Evolutionary conservation across 1,140 invertebrate genomes (phyloP), one percentile per base, ranked within the genome.

Genomic region (Pseudomyrmex pallidus): DNA sequence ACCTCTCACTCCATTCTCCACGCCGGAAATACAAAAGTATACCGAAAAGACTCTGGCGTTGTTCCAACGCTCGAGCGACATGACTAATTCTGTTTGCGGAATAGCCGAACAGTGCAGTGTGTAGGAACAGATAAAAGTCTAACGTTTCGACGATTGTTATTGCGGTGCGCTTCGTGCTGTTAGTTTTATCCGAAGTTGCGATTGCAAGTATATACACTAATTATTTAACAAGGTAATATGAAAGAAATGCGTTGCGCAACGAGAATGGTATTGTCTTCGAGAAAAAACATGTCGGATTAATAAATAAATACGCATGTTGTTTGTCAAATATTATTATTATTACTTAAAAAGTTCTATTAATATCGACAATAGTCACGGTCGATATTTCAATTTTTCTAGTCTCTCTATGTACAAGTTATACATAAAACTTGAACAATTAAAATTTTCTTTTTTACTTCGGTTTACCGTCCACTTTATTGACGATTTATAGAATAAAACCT

Each of bases 11-110:
- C 52, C 57, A 73, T 74, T 74, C 56, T 61, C 54, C 62, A 57
- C 35, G 85, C 84, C 88, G 89, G 86, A 89, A 89, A 84, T 82
- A 68, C 86, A 77, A 90, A 86, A 87, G 86, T 66, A 25, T 84
- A 67, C 66, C 56, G 64, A 87, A 85, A 88, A 85, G 83, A 77
- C 61, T 48, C 68, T 89, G 86, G 87, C 86, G 15, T 62, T 9
- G 7, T n/a, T 88, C 89, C 89, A 90, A 83, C 63, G 76, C 50
- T 66, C 83, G 61, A 80, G 50, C 48, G 74, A 74, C 85, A 76
- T 64, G 74, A 56, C 78, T 78, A 57, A 76, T 66, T 85, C 68
- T 84, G 73, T 85, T 76, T 62, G 78, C 35, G 46, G 74, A 73
- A 78, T 17, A 44, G 56, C 35, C 70, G 44, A 72, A 62, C 20